These are phyloP conservation scores for Ennomos fuscantarius DNA, from an alignment of 2,888 invertebrate genomes.

Conservation along the genomic window DNA sequence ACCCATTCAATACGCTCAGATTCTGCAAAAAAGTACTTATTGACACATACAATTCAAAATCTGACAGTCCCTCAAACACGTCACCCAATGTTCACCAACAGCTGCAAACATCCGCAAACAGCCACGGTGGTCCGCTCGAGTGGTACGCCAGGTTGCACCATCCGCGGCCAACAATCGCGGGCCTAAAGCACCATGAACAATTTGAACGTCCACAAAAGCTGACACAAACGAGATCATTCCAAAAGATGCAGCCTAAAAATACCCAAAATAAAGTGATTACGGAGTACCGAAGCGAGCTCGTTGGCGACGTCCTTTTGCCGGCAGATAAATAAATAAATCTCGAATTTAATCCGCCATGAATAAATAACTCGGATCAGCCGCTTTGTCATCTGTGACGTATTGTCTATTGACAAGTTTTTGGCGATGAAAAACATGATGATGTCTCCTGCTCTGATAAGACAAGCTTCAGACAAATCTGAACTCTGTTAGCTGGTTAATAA, in stretches of 20 bases:
- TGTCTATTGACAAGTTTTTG: slow-evolving; percentile 75
- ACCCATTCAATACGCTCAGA: too few relatives aligned
- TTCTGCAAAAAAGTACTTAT: too few relatives aligned
- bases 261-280: slow-evolving; percentile 71
- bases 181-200: slow-evolving; percentile 65
- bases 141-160: slow-evolving; percentile 12
- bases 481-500: slow-evolving; percentile 5
- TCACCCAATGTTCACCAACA: slow-evolving; percentile 18
- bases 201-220: slow-evolving; percentile 65
- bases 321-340: slow-evolving; percentile 64
- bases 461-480: slow-evolving; percentile 12
- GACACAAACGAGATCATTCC: slow-evolving; percentile 72
- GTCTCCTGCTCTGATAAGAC: not conserved
- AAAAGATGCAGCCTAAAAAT: slow-evolving; percentile 47
- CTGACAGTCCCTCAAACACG: slow-evolving; percentile 26
- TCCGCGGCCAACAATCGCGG: slow-evolving; percentile 42
- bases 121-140: slow-evolving; percentile 41
- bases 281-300: slow-evolving; percentile 50
- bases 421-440: slow-evolving; percentile 37
- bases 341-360: slow-evolving; percentile 79
- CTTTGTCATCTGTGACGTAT: slow-evolving; percentile 78
- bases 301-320: slow-evolving; percentile 70
- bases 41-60: slow-evolving; percentile 2
- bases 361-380: slow-evolving; percentile 73
- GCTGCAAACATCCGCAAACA: slow-evolving; percentile 33